Evolutionary conservation across 2,888 invertebrate genomes (phyloP), one percentile per base, ranked within the genome.

Genomic region (Eristalis intricaria): DNA sequence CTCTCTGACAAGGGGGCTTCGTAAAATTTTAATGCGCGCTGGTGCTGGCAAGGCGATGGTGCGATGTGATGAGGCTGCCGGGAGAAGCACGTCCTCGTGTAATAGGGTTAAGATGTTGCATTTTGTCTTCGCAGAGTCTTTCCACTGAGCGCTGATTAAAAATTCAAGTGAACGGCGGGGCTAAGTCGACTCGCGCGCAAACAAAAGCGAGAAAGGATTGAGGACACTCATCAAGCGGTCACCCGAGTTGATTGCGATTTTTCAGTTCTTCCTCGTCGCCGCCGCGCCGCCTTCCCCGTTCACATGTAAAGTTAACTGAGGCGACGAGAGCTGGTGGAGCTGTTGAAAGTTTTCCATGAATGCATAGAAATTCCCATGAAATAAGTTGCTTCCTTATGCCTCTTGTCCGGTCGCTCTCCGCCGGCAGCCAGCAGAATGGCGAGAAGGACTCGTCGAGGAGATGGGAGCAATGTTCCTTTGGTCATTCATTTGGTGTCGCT

Each of bases 161-260:
- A 70, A 73, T 86, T 68, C 26, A 77, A 81, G 71, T 66, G 43
- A 65, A 56, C n/a, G 32, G 19, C 26, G 29, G 40, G 43, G 61
- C 35, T 58, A 3, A 58, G 22, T 58, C 58, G 23, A 22, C 50
- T 5, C 50, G 19, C 50, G 32, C 11, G 43, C 60, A 82, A 29
- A 60, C 74, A 35, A 61, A 22, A 64, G 32, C 35, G 35, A 78
- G 29, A 58, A 15, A 56, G 58, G 38, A 85, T 83, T 79, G 75
- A 71, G 86, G 86, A 66, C 78, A 83, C 78, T 79, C 74, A 71
- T 76, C 71, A 65, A 75, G 68, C 75, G 78, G 83, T 83, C 79
- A 83, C 32, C 75, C 75, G 43, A 83, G 79, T 83, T 87, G 83
- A 87, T 83, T 86, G 78, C 75, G 50, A 79, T 83, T 79, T 79